phyloP scores from a whole-genome alignment of 2,113 vertebrate species.

The Pholis gunnellus region DNA sequence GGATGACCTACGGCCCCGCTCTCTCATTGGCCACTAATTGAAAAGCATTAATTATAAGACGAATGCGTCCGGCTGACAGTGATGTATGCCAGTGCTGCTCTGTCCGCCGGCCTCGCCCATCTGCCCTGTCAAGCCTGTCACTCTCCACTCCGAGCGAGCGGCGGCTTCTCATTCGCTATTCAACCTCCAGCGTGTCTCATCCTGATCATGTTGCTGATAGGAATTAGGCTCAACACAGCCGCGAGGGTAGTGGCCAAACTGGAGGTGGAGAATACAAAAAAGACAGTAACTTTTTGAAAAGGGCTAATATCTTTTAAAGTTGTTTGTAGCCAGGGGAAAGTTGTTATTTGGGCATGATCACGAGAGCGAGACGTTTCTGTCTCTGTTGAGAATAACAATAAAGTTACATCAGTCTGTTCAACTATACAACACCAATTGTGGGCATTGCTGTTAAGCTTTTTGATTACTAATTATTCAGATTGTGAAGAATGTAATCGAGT shows the following conservation, averaged over 20 bases:
- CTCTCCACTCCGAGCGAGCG: conserved; percentile 39
- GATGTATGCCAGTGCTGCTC: conserved; percentile 65
- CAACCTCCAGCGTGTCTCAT: conserved; percentile 42
- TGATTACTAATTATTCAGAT: conserved; percentile 17
- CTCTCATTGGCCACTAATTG: conserved; percentile 71
- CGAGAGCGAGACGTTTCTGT: conserved; percentile 51
- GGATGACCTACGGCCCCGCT: conserved; percentile 55
- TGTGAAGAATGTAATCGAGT: neutral
- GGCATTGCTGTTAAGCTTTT: neutral
- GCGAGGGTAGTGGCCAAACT: conserved; percentile 24
- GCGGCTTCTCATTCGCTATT: conserved; percentile 55
- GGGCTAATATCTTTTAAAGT: neutral
- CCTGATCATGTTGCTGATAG: conserved; percentile 52
- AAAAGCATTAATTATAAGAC: conserved; percentile 76
- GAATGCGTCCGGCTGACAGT: conserved; percentile 64
- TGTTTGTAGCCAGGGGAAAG: neutral
- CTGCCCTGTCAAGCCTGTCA: conserved; percentile 68
- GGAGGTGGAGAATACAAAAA: conserved; percentile 16
- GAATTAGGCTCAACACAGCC: conserved; percentile 17
- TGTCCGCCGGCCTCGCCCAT: conserved; percentile 57
- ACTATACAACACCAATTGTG: neutral
- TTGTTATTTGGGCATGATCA: conserved; percentile 45
- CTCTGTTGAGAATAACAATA: conserved; percentile 24
- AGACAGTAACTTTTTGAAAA: conserved; percentile 49
- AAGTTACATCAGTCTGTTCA: conserved; percentile 2